Percentiles rank a stretch among this genome's conserved stretches.
Evolutionary conservation across 2,113 vertebrate species (phyloP).

Genomic region (Shinisaurus crocodilurus): DNA sequence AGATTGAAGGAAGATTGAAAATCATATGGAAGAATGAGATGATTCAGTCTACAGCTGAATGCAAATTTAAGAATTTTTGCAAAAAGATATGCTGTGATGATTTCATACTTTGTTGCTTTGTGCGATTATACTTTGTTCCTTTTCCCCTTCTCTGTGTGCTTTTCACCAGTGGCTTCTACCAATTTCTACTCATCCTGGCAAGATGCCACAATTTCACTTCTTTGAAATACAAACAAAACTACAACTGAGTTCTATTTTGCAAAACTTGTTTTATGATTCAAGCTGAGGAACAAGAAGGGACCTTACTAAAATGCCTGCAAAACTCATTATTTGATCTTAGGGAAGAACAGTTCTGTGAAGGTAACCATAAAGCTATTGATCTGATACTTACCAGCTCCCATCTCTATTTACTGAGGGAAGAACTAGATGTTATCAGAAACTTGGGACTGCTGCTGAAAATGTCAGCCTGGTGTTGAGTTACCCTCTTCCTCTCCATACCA

Average conservation of each 20-base stretch:
- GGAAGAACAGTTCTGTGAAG: neutral
- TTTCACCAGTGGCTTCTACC: neutral
- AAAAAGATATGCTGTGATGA: neutral
- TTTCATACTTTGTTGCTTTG: neutral
- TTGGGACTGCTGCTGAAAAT: neutral
- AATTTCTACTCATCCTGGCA: neutral
- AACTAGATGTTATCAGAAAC: neutral
- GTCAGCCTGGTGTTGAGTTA: neutral
- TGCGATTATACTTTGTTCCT: neutral
- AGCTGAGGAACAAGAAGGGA: neutral
- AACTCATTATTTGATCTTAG: neutral
- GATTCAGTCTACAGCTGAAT: neutral
- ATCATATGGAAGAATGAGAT: neutral
- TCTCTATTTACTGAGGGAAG: neutral
- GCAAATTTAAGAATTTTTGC: neutral
- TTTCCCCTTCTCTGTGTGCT: neutral
- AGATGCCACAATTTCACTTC: neutral
- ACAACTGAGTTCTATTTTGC: neutral
- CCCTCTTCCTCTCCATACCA: neutral
- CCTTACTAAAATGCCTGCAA: neutral
- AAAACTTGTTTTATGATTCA: neutral
- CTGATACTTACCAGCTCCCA: neutral
- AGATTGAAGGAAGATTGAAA: too few relatives aligned
- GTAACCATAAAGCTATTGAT: neutral
- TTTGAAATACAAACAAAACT: neutral